A percentile compares a stretch with the other conserved stretches of the same genome.
Conservation (phyloP, 1,140 invertebrate species). For the Lepidurus apus region DNA sequence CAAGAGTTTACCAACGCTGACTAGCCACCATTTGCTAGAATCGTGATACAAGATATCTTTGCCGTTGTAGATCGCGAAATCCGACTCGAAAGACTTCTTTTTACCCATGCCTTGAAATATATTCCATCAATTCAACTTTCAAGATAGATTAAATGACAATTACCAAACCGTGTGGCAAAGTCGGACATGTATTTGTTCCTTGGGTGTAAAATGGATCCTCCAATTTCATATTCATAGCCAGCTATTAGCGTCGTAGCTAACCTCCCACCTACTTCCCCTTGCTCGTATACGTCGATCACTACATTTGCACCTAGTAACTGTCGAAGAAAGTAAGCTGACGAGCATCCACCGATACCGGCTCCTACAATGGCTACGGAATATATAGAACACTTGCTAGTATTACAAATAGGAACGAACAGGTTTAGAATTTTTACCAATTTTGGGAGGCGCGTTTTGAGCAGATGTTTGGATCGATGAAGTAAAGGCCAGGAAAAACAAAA, state of each 20-base stretch:
- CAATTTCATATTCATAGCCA: constrained; percentile 53
- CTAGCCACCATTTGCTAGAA: constrained; percentile 45
- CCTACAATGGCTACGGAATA: constrained; percentile 54
- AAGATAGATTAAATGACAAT: constrained; percentile 29
- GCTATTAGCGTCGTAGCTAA: constrained; percentile 50
- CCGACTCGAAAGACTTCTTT: constrained; percentile 36
- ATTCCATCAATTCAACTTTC: not conserved
- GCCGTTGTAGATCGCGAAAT: constrained; percentile 52
- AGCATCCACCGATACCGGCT: constrained; percentile 58
- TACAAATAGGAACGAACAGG: no score
- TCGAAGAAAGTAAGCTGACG: constrained; percentile 54
- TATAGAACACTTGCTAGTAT: no score
- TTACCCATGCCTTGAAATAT: constrained; percentile 43
- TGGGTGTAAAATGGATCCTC: constrained; percentile 56
- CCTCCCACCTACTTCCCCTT: constrained; percentile 53
- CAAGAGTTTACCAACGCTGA: constrained; percentile 49
- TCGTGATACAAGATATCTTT: constrained; percentile 51
- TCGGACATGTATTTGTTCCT: constrained; percentile 56
- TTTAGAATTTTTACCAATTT: no score
- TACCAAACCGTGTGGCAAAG: constrained; percentile 53
- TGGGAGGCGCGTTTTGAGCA: no score
- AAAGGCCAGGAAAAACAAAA: no score
- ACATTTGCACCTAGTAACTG: constrained; percentile 50
- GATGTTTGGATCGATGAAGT: no score
- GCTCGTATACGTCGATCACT: constrained; percentile 50